Percentiles rank a stretch among this genome's conserved stretches.
These are phyloP conservation scores for Laspeyria flexula DNA, from an alignment of 2,888 invertebrate genomes.

Conservation along the genomic window DNA sequence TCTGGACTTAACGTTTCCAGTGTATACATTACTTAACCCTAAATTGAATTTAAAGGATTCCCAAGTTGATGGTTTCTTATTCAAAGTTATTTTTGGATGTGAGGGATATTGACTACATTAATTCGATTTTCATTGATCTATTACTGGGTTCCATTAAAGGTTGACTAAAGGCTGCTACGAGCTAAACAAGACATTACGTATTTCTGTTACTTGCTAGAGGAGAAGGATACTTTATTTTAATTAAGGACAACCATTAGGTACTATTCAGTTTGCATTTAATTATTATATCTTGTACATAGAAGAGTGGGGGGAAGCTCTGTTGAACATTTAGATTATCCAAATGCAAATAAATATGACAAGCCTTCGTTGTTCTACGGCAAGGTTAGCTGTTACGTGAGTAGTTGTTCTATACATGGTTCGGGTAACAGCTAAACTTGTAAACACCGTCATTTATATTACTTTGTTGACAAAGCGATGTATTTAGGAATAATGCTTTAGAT, in stretches of 20 bases:
- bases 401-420: constrained; percentile 25
- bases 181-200: constrained; percentile 38
- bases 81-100: constrained; percentile 37
- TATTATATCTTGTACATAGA: constrained; percentile 12
- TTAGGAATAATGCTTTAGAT: constrained; percentile 73
- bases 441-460: constrained; percentile 58
- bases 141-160: constrained; percentile 43
- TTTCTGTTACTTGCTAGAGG: constrained; percentile 18
- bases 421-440: constrained; percentile 74
- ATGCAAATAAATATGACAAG: constrained; percentile 80
- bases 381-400: constrained; percentile 67
- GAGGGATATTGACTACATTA: constrained; percentile 27
- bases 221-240: constrained; percentile 11
- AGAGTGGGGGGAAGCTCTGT: constrained; percentile 16
- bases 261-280: constrained; percentile 30
- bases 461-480: constrained; percentile 82
- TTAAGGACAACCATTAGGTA: constrained; percentile 13
- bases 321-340: constrained; percentile 45
- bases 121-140: constrained; percentile 30
- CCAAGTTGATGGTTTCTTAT: constrained; percentile 36
- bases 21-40: constrained; percentile 30
- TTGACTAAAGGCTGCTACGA: constrained; percentile 48
- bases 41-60: constrained; percentile 32
- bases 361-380: constrained; percentile 66
- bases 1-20: constrained; percentile 30